Percentiles rank a stretch among this genome's conserved stretches.
Conservation (phyloP, 1,140 invertebrate species). For the Pseudachorutes palmiensis region DNA sequence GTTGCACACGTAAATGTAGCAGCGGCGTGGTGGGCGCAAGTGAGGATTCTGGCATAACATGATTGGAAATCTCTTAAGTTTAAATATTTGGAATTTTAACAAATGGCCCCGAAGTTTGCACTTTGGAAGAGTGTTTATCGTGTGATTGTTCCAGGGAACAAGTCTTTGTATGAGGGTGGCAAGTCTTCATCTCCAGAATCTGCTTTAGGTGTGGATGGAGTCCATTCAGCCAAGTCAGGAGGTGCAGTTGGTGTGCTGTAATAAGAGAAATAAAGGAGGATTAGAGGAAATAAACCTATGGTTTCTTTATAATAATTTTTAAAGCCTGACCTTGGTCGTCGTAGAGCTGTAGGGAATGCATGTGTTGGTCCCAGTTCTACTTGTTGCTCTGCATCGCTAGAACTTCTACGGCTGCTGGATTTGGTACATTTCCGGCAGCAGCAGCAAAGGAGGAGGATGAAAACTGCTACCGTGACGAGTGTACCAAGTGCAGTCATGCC, state of each 20-base stretch:
- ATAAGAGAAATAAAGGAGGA: not conserved
- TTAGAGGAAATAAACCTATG: not conserved
- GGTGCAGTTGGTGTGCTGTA: not conserved
- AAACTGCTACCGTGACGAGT: conserved; percentile 28
- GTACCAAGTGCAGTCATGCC: conserved; percentile 30
- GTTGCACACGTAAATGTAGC: no score
- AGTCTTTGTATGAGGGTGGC: conserved; percentile 9
- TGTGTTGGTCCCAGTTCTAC: not conserved
- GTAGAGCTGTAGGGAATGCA: conserved; percentile 1
- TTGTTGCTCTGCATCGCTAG: conserved; percentile 7
- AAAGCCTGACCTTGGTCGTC: not conserved
- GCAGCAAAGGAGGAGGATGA: conserved; percentile 30
- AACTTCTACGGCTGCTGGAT: not conserved
- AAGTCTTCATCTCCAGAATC: not conserved
- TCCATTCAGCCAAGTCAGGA: not conserved
- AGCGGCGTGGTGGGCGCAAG: no score
- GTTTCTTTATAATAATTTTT: no score
- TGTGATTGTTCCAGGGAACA: conserved; percentile 6
- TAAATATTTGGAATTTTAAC: no score
- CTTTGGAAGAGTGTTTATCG: no score
- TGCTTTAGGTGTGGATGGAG: not conserved
- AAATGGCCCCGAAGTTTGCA: no score
- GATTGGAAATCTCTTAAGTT: no score
- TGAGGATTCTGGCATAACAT: no score
- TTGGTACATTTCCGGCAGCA: conserved; percentile 27